These are phyloP conservation scores for Drosophila kuntzei DNA, from an alignment of 2,888 invertebrate species.

Conservation along the genomic window DNA sequence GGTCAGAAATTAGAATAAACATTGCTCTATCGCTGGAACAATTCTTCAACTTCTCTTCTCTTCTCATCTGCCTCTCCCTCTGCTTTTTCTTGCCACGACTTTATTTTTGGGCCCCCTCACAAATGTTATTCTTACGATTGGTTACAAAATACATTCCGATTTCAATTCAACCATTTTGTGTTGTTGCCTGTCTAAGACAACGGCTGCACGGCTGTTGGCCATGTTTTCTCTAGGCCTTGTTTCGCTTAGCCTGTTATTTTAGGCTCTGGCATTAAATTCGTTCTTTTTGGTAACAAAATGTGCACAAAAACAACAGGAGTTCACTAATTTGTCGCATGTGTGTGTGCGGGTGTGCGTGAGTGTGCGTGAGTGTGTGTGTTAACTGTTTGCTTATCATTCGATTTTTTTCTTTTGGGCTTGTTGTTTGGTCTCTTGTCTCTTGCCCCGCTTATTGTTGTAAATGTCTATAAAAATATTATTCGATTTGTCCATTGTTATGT, in stretches of 20 bases:
- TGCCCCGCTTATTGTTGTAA: constrained; percentile 62
- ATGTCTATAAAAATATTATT: constrained; percentile 81
- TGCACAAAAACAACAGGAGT: constrained; percentile 38
- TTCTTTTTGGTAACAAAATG: constrained; percentile 65
- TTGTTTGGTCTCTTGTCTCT: constrained; percentile 59
- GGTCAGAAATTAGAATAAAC: constrained; percentile 83
- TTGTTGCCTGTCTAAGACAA: constrained; percentile 15
- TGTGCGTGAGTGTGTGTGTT: constrained; percentile 39
- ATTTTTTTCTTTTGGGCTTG: constrained; percentile 53
- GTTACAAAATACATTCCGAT: constrained; percentile 70
- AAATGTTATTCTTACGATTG: constrained; percentile 78
- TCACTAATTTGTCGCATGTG: constrained; percentile 40
- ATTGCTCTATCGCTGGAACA: constrained; percentile 53
- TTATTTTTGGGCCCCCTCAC: constrained; percentile 12
- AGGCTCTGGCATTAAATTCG: constrained; percentile 68
- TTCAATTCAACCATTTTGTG: constrained; percentile 66
- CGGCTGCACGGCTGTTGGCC: constrained; percentile 51
- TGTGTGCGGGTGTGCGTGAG: constrained; percentile 16
- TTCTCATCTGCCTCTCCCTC: background rate
- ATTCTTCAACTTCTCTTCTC: constrained; percentile 29
- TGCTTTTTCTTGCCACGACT: background rate
- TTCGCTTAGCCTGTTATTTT: constrained; percentile 75
- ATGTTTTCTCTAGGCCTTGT: constrained; percentile 70
- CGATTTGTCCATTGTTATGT: constrained; percentile 59
- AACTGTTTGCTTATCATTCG: constrained; percentile 74